phyloP scores from a whole-genome alignment of 2,113 vertebrate genomes.

The Tricholaema leucomelas region DNA sequence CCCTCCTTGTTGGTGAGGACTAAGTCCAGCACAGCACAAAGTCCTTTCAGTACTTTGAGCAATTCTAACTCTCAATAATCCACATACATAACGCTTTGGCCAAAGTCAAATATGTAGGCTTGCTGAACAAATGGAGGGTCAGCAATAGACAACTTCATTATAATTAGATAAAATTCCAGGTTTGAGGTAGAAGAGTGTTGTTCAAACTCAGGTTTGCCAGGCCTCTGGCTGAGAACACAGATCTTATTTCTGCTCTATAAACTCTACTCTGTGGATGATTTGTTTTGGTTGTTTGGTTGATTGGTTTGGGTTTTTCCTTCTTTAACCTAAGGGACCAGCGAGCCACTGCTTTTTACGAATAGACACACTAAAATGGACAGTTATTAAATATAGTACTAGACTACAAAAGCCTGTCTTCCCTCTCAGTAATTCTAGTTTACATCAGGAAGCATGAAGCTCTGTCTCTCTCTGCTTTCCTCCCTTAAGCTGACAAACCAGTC shows the following conservation, averaged over 20 bases:
- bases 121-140: not conserved
- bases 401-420: not conserved
- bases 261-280: not conserved
- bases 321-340: not conserved
- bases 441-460: not conserved
- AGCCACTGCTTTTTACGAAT: not conserved
- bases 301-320: no score
- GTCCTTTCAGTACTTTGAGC: not conserved
- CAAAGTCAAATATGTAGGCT: not conserved
- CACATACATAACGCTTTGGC: fast-evolving
- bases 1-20: no score
- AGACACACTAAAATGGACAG: not conserved
- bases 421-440: not conserved
- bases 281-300: not conserved
- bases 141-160: not conserved
- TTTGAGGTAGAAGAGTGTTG: not conserved
- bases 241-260: not conserved
- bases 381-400: not conserved
- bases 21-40: no score
- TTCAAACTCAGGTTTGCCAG: not conserved
- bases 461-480: not conserved
- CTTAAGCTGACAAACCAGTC: not conserved
- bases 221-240: not conserved
- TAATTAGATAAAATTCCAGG: not conserved
- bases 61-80: not conserved